Evolutionary conservation across 2,888 invertebrate species (phyloP).

Genomic region (Philopedon plagiatum): DNA sequence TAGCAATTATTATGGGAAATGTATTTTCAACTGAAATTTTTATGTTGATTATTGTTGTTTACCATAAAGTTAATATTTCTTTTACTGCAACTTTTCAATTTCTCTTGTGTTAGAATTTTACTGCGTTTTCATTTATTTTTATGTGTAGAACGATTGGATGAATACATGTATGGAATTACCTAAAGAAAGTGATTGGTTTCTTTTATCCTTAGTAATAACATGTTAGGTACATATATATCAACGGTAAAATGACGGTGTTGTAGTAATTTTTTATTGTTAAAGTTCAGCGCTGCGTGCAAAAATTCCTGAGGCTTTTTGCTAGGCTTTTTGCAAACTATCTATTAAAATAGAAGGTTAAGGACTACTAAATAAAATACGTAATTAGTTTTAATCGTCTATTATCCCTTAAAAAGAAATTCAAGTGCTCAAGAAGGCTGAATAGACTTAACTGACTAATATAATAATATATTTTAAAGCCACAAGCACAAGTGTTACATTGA

Average conservation of each 20-base stretch:
- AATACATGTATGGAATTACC: not conserved
- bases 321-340: too few relatives aligned
- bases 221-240: not conserved
- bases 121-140: not conserved
- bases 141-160: not conserved
- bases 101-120: constrained; percentile 3
- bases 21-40: not conserved
- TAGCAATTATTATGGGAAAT: not conserved
- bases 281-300: too few relatives aligned
- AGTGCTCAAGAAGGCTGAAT: too few relatives aligned
- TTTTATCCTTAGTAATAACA: not conserved
- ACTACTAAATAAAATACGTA: too few relatives aligned
- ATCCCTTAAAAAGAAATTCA: too few relatives aligned
- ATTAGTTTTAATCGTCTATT: too few relatives aligned
- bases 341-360: too few relatives aligned
- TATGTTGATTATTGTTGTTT: not conserved
- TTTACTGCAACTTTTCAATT: not conserved
- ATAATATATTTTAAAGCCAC: too few relatives aligned
- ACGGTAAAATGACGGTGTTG: not conserved
- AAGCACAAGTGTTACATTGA: too few relatives aligned
- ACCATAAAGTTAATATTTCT: not conserved
- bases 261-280: not conserved
- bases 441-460: too few relatives aligned
- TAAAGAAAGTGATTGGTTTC: not conserved
- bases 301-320: too few relatives aligned